Conservation (phyloP, 1,140 invertebrate genomes). For the Uloborus diversus region DNA sequence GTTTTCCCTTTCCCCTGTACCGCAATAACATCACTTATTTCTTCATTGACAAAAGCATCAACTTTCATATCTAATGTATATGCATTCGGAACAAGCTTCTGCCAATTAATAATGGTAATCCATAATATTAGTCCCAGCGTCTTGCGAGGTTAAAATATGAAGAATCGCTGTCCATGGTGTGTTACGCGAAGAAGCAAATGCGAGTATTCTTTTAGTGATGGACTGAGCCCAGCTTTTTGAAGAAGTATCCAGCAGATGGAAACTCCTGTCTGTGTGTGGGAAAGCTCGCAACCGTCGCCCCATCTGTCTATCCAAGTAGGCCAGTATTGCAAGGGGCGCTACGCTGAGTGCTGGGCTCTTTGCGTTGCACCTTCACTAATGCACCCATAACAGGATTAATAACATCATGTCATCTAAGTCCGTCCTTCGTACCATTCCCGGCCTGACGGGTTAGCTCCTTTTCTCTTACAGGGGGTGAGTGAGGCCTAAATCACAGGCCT, state of each 20-base stretch:
- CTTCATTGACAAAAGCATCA: too few species aligned
- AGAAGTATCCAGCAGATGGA: background rate
- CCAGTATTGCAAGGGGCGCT: background rate
- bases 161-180: background rate
- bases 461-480: conserved; percentile 7
- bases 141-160: background rate
- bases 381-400: conserved; percentile 57
- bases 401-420: conserved; percentile 42
- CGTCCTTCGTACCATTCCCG: background rate
- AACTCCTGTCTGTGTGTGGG: background rate
- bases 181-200: background rate
- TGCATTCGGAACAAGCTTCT: too few species aligned
- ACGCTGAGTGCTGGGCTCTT: conserved; percentile 19
- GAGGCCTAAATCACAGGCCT: conserved; percentile 52
- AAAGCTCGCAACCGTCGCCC: conserved; percentile 11
- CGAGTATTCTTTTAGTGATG: background rate
- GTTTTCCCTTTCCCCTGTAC: too few species aligned
- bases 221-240: background rate
- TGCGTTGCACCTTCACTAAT: conserved; percentile 54
- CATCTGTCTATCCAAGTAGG: background rate
- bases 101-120: too few species aligned
- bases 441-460: background rate
- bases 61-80: too few species aligned
- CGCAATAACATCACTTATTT: too few species aligned
- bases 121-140: too few species aligned